Base-by-base conservation (phyloP, 2,888 invertebrate species). In the Bhutanitis thaidina region DNA sequence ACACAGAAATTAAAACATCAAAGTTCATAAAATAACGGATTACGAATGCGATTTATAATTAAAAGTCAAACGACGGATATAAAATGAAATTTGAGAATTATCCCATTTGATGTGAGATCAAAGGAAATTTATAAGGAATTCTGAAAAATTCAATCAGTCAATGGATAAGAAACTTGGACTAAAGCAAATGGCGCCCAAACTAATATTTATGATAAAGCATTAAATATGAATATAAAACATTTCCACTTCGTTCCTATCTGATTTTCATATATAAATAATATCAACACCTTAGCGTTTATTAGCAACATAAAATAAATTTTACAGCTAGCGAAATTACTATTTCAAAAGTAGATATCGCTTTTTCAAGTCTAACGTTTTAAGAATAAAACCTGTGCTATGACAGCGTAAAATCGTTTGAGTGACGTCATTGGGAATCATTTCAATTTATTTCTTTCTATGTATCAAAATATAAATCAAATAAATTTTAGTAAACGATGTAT, bases 281-380 rank as follows among this genome's bases (percentile, higher is more conserved):
- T 51, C 45, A 51, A 51, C 50, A 51, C 44, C 50, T 51, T 45
- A 2, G 14, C 12, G 12, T 51, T 45, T 51, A 51, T 40, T 36
- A 9, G 43, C 8, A 34, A 16, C 35, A 40, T 51, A 51, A 51
- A 51, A 15, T 7, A 35, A 30, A 38, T 40, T 43, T 45, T 51
- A 51, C 13, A 3, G 14, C 14, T 29, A 16, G 4, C 29, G 30
- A 29, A 50, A 40, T 15, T 7, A 14, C 15, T 29, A 40, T 51
- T 45, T 45, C 16, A 20, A 40, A 51, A 45, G 35, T 45, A 36
- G 40, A 29, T 50, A 34, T 44, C 8, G 20, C 15, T 40, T 43
- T 34, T 35, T 30, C 38, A 43, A 40, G 16, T 30, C 36, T 16
- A 20, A 27, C 41, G 36, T 27, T 30, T 14, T 49, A 35, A 45